Evolutionary conservation across 30 jellyfish, hydroid and myxozoan genomes (phyloP), one percentile per base, ranked within the genome.

Genomic region (Hydractinia echinata): DNA sequence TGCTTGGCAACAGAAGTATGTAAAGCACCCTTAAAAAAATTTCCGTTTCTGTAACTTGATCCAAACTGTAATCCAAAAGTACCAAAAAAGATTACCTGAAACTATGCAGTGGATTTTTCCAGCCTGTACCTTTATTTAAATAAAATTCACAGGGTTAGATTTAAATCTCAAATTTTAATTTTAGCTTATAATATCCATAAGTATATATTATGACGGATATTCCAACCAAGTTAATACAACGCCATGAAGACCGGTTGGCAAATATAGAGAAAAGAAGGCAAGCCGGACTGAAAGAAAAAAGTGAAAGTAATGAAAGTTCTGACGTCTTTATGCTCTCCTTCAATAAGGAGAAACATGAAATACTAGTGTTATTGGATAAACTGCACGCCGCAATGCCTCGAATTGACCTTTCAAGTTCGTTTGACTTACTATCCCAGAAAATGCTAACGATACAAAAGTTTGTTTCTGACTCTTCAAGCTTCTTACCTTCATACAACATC

Each of bases 401-500:
- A 62, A 52, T 86, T 5, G 96, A 84, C 16, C 71, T 86, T 5
- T 20, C 89, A 1, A 61, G 73, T 15, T 62, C 54, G 52, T 91
- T 91, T 86, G 96, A 91, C 50, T 85, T 71, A 9, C 64, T 91
- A 7, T 39, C 84, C 55, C 74, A 51, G 61, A 81, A 79, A 44
- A 70, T 92, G 73, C 77, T 49, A 58, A 54, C 51, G 14, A 20
- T 87, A n/a, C 92, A 83, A 61, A 86, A 86, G 78, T 86, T 49
- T 82, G 60, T 86, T 58, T 82, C 95, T 9, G 92, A 86, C 51
- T 92, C 96, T 39, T 86, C 86, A 5, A 72, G 82, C 73, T 84
- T 83, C 67, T 83, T 92, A 52, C 95, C 96, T 4, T 82, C 94
- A 4, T 92, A 67, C 56, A 95, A 92, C 60, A 79, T 92, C 58